Base-by-base conservation (phyloP, 2,888 invertebrate species). In the Ochropleura leucogaster region DNA sequence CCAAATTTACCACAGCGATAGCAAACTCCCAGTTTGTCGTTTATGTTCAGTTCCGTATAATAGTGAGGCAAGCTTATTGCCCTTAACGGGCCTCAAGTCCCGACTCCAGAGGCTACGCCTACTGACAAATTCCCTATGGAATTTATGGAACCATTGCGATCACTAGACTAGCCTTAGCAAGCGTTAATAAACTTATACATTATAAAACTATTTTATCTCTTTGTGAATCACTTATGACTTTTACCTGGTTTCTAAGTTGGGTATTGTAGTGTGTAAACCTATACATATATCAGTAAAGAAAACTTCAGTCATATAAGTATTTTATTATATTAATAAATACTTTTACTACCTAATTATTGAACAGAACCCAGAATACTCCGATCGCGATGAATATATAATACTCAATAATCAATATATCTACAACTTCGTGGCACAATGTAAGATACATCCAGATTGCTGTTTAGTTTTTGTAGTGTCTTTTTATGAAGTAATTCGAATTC, bases 391-490 rank as follows among this genome's bases (percentile, higher is more conserved):
- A 30, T 12, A n/a, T 46, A 8, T 30, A 57, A 30, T 44, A 14
- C 18, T 2, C n/a, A 3, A 3, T 51, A 18, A 10, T 53, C 53
- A 47, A 53, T n/a, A 57, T n/a, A 18, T 42, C 16, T 51, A 77
- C 57, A 42, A 60, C 14, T 68, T 68, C 16, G 49, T 10, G n/a
- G 46, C 10, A 14, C 20, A 74, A 3, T 51, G 40, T 16, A 57
- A 14, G 14, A 3, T 20, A 46, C 59, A 20, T 5, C 14, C 18
- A 40, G 30, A 30, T 42, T 70, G 16, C 42, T 30, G 53, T 79
- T 47, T 76, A 79, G 55, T 68, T 44, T 47, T 30, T 62, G n/a
- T 77, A 40, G 16, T n/a, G 14, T 62, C 1, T 71, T 49, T 20
- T 53, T 44, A 71, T 14, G n/a, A 44, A 8, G 10, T 3, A 44